Conservation (phyloP, 2,797 vertebrate genomes). For the Lepus oiostolus region DNA sequence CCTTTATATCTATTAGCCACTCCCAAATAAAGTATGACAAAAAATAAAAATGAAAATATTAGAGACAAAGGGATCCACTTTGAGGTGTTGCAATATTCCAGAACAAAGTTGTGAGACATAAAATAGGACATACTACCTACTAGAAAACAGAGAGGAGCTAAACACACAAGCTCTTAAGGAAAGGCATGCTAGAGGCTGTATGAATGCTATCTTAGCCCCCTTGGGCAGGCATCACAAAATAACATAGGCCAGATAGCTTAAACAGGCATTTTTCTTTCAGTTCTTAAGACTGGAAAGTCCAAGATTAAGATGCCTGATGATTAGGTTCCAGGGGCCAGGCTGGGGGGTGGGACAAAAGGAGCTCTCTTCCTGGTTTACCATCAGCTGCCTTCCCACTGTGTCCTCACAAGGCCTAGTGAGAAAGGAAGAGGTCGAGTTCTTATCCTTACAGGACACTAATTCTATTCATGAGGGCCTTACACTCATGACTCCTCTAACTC, state of each 20-base stretch:
- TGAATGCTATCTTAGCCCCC: no score
- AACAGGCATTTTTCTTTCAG: neutral
- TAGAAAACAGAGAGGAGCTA: neutral
- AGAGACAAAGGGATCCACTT: neutral
- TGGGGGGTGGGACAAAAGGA: no score
- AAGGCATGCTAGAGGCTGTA: neutral
- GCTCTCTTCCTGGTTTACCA: neutral
- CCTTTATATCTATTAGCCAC: neutral
- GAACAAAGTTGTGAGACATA: neutral
- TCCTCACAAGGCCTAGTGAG: neutral
- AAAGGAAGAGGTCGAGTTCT: neutral
- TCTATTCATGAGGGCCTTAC: neutral
- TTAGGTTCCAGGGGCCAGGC: neutral
- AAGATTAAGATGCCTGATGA: neutral
- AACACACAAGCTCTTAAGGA: neutral
- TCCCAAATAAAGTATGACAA: conserved; percentile 1
- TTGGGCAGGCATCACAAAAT: neutral
- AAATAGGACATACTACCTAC: neutral
- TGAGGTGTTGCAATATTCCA: conserved; percentile 13
- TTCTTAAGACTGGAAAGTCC: neutral
- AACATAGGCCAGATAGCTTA: neutral
- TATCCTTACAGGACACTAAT: neutral
- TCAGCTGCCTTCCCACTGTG: neutral
- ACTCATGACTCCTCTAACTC: neutral
- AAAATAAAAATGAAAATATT: neutral